Evolutionary conservation across 2,888 invertebrate genomes (phyloP), one percentile per base, ranked within the genome.

Genomic region (Tromatobia lineatoria): DNA sequence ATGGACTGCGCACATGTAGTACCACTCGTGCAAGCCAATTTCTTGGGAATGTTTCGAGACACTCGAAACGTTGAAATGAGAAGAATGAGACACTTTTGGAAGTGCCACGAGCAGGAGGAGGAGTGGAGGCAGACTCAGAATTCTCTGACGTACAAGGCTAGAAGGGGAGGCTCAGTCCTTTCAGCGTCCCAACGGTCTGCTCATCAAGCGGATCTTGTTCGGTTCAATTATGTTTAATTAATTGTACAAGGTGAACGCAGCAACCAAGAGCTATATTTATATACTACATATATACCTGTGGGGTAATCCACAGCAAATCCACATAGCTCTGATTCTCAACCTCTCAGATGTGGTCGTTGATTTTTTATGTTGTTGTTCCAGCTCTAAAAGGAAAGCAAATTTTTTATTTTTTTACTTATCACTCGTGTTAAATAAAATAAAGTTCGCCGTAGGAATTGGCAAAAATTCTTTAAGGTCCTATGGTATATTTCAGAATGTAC

Each of bases 161-260:
- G 23, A 54, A 34, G 18, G 13, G 38, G 13, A 18, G 20, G 57
- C 71, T 71, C 25, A 54, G 20, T 52, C 70, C n/a, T 34, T 38
- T 38, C 57, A 20, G 71, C 57, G 42, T 71, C 57, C 42, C 7
- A 2, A 23, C 71, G 10, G 23, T n/a, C n/a, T 54, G 8, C 23
- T 54, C 38, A 8, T 57, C 71, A 13, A 42, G 29, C 42, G 20
- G 45, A 77, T 80, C 73, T 80, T 64, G 38, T 54, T 77, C 47
- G 15, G 64, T 74, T 64, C 76, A 77, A 77, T 83, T 80, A 77
- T 80, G 69, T 67, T 80, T 83, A 73, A 80, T 80, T 83, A 83
- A 80, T 80, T 73, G 59, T 71, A 77, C 61, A 57, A 69, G 77
- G 69, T 47, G 47, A 23, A 73, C 52, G 52, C 75, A 38, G 20